phyloP scores from a whole-genome alignment of 2,888 invertebrate genomes.

The Euplexia lucipara region DNA sequence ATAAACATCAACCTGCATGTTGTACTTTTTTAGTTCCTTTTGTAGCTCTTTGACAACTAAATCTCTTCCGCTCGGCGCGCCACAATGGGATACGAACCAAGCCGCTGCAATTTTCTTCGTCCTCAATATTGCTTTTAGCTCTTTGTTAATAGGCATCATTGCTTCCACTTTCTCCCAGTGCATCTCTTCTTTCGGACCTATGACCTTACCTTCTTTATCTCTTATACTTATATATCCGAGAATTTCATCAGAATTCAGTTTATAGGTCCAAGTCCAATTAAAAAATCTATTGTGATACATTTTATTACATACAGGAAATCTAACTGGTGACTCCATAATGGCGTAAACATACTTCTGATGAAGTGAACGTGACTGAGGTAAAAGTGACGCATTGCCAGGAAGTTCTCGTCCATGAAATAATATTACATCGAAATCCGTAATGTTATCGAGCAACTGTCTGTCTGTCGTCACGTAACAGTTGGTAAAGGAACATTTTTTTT shows the following conservation, averaged over 20 bases:
- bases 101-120: slow-evolving; percentile 75
- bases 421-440: slow-evolving; percentile 74
- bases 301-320: slow-evolving; percentile 70
- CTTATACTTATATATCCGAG: slow-evolving; percentile 74
- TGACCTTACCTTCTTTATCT: slow-evolving; percentile 63
- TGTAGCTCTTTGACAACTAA: slow-evolving; percentile 52
- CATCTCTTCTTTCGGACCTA: slow-evolving; percentile 73
- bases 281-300: slow-evolving; percentile 70
- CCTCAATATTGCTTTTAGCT: slow-evolving; percentile 67
- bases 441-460: slow-evolving; percentile 33
- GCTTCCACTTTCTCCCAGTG: slow-evolving; percentile 70
- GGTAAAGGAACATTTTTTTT: slow-evolving; percentile 5
- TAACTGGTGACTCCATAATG: slow-evolving; percentile 73
- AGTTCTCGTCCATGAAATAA: slow-evolving; percentile 77
- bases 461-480: slow-evolving; percentile 17
- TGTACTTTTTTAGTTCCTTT: slow-evolving; percentile 63
- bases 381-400: slow-evolving; percentile 1
- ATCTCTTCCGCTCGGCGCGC: slow-evolving; percentile 60
- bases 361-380: slow-evolving; percentile 69
- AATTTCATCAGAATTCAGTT: slow-evolving; percentile 71
- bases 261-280: slow-evolving; percentile 80
- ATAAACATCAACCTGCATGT: slow-evolving; percentile 73
- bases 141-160: slow-evolving; percentile 70
- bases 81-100: slow-evolving; percentile 81
- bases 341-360: slow-evolving; percentile 59